Base-by-base conservation (phyloP, 2,797 vertebrate species). In the Notolepis coatsorum region DNA sequence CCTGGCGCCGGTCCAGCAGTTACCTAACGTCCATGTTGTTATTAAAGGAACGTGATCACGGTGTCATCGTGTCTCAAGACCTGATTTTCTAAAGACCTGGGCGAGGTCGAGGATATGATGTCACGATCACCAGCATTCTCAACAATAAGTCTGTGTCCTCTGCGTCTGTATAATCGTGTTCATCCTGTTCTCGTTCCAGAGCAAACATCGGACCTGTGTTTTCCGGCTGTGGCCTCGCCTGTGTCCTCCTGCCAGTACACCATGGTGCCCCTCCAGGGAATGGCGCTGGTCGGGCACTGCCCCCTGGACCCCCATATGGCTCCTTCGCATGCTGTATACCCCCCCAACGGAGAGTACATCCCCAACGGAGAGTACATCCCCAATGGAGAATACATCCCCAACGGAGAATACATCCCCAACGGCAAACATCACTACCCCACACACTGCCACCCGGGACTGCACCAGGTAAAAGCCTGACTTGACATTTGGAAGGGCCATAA, bases 181-280 rank as follows among this genome's bases (percentile, higher is more conserved):
- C 13, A 20, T 41, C 89, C 54, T 39, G 10, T 58, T 1, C 28
- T 67, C 13, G 7, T 84, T 86, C 43, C 80, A 99, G 97, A 99
- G 77, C 96, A 97, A 90, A 95, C 93, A 0, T 84, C 96, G 0
- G 96, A 98, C 71, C 81, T 98, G 90, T 94, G 92, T 53, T 98
- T 98, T 65, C 94, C 96, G 1, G 83, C 92, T 43, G 86, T 95
- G 45, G 88, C 93, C 1, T 61, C 94, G 21, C 93, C 96, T 0
- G 80, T 95, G 7, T 93, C 96, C 0, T 94, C 97, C 4, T 98
- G 97, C 82, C 97, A 98, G 71, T 98, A 99, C 82, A 98, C 97
- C 31, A 96, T 99, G 97, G 97, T 98, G 21, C 96, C 96, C 0
- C 89, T 99, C 50, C 93, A 94, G 75, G 95, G 96, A 17, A 84